Conservation (phyloP, 2,113 vertebrate genomes). For the Ivindomyrus marchei region DNA sequence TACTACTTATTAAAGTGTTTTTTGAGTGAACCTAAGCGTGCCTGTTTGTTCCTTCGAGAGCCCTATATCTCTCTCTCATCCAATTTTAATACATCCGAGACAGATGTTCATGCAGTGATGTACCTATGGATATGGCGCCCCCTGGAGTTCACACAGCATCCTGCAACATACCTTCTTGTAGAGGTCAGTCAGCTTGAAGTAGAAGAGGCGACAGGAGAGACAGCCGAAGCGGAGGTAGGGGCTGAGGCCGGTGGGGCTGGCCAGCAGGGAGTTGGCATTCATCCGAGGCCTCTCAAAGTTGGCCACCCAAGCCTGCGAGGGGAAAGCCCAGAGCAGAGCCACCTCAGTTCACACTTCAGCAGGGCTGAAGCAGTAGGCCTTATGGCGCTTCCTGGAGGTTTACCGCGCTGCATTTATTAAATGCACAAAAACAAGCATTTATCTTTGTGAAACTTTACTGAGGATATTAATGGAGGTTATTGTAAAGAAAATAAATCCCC, state of each 20-base stretch:
- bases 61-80: no score
- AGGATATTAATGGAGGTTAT: background rate
- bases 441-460: background rate
- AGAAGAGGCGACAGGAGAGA: conserved; percentile 88
- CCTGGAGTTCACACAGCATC: background rate
- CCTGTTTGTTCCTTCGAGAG: no score
- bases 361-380: background rate
- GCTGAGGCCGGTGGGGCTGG: conserved; percentile 87
- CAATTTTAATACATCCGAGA: no score
- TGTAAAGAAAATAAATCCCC: background rate
- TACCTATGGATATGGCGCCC: background rate
- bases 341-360: background rate
- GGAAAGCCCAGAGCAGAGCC: background rate
- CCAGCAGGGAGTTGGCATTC: conserved; percentile 88
- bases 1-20: no score
- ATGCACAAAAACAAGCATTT: background rate
- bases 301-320: conserved; percentile 84
- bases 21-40: no score
- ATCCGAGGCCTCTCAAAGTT: conserved; percentile 91
- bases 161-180: conserved; percentile 77
- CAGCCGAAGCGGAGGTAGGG: conserved; percentile 93
- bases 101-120: background rate
- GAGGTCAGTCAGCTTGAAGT: conserved; percentile 89
- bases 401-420: background rate
- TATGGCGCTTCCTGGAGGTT: background rate